These are phyloP conservation scores for Odocoileus virginianus DNA, from an alignment of 2,113 vertebrate species.

Conservation along the genomic window DNA sequence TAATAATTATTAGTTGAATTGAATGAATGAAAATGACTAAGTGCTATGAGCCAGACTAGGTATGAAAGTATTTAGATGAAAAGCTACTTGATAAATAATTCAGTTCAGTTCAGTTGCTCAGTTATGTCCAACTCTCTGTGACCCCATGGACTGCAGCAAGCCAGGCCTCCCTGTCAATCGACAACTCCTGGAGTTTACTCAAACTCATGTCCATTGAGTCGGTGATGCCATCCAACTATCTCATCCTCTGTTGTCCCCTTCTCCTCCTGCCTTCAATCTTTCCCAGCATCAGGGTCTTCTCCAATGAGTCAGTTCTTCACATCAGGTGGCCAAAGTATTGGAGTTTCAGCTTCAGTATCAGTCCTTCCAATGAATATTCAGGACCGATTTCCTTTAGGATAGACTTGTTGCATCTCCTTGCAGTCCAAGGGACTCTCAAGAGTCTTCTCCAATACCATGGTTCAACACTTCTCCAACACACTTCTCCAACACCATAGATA, in stretches of 20 bases:
- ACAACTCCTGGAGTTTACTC: background rate
- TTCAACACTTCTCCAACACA: background rate
- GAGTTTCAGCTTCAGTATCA: background rate
- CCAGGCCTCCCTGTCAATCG: background rate
- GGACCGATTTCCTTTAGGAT: background rate
- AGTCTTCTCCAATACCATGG: background rate
- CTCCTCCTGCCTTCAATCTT: background rate
- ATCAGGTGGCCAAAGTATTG: background rate
- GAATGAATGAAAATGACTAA: background rate
- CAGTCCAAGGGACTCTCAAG: background rate
- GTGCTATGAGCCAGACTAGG: background rate
- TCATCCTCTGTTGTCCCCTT: rapidly evolving
- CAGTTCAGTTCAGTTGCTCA: background rate
- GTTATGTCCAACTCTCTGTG: background rate
- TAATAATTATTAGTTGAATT: background rate
- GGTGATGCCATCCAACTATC: background rate
- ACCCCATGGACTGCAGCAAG: background rate
- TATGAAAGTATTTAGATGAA: background rate
- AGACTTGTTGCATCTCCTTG: background rate
- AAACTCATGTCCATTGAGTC: background rate
- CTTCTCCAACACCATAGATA: background rate
- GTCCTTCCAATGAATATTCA: background rate
- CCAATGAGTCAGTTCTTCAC: background rate
- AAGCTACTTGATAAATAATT: background rate
- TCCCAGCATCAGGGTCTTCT: background rate